These are phyloP conservation scores for Streblospio benedicti DNA, from an alignment of 1,140 invertebrate species.

Conservation along the genomic window DNA sequence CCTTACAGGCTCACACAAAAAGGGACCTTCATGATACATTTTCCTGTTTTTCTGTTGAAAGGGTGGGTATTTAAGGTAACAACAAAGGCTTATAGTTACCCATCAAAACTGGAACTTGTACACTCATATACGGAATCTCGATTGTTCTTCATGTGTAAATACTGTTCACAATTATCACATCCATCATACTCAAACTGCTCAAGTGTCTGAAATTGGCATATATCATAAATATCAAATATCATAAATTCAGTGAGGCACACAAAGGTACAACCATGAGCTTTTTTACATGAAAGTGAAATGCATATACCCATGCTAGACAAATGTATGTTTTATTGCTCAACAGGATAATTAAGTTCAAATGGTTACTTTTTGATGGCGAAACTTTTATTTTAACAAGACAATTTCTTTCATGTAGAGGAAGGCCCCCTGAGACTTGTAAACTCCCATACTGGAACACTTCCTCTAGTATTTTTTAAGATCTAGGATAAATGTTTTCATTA, in stretches of 20 bases:
- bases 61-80: background rate
- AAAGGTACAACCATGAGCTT: background rate
- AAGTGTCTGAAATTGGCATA: constrained; percentile 63
- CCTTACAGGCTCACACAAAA: constrained; percentile 1
- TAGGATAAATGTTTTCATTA: too few relatives aligned
- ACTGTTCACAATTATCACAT: constrained; percentile 94
- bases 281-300: background rate
- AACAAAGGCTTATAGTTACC: constrained; percentile 74
- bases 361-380: background rate
- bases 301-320: background rate
- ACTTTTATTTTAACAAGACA: background rate
- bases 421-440: too few relatives aligned
- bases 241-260: constrained; percentile 5
- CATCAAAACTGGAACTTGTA: constrained; percentile 92
- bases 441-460: too few relatives aligned
- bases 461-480: too few relatives aligned
- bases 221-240: constrained; percentile 58
- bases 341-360: too few relatives aligned
- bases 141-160: constrained; percentile 86
- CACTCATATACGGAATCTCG: constrained; percentile 93
- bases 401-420: background rate
- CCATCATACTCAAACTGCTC: constrained; percentile 94
- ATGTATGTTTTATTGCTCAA: background rate
- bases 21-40: background rate
- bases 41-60: constrained; percentile 7